Percentiles rank a stretch among this genome's conserved stretches.
phyloP scores from a whole-genome alignment of 2,113 vertebrate species.

The Pseudorhombus dupliciocellatus region DNA sequence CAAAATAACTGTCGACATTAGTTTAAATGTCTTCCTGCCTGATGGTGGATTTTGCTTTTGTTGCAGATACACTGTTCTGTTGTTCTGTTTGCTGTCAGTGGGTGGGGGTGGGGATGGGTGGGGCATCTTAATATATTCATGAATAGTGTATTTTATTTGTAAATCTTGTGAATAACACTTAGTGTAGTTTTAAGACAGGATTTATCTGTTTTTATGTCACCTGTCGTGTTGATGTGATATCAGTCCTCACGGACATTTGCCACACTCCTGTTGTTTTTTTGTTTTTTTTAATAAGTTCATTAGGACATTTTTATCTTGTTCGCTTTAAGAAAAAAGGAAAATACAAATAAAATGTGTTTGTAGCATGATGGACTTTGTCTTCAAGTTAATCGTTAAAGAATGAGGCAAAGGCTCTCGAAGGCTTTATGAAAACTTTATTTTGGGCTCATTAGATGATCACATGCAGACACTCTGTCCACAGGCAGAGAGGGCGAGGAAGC shows the following conservation, averaged over 20 bases:
- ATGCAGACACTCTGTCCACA: slow-evolving; percentile 68
- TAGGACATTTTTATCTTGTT: slow-evolving; percentile 25
- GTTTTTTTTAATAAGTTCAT: slow-evolving; percentile 19
- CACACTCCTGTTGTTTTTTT: slow-evolving; percentile 34
- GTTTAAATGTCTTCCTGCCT: neutral
- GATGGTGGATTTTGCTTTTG: neutral
- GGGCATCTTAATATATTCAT: slow-evolving; percentile 49
- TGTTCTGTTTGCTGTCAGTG: slow-evolving; percentile 2
- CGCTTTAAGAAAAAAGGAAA: slow-evolving; percentile 14
- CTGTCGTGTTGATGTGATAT: slow-evolving; percentile 11
- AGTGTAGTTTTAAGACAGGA: slow-evolving; percentile 36
- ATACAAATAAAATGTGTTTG: slow-evolving; percentile 69
- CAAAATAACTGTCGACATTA: neutral
- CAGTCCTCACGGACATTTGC: neutral
- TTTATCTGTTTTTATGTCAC: slow-evolving; percentile 40
- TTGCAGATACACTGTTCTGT: neutral
- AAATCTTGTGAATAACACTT: slow-evolving; percentile 18
- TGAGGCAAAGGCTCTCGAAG: neutral
- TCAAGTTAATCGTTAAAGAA: too few relatives aligned
- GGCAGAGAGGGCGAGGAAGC: slow-evolving; percentile 62
- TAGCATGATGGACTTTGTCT: neutral
- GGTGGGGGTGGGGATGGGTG: slow-evolving; percentile 1
- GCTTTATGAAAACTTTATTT: slow-evolving; percentile 76
- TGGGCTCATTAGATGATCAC: slow-evolving; percentile 66
- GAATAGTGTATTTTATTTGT: slow-evolving; percentile 48